phyloP scores from a whole-genome alignment of 2,113 vertebrate species.

The Eleginops maclovinus region DNA sequence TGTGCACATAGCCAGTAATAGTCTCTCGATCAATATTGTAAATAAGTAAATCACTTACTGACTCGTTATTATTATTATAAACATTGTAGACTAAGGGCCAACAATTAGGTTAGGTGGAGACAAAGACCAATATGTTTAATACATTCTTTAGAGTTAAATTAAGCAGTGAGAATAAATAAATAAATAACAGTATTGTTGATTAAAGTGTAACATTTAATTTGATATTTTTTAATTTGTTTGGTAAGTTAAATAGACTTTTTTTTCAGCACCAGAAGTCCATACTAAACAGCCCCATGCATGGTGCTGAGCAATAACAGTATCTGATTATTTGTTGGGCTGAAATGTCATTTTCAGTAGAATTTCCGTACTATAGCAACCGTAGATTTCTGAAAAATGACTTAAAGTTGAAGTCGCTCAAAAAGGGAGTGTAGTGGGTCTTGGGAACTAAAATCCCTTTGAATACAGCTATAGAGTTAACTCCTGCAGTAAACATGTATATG shows the following conservation, averaged over 20 bases:
- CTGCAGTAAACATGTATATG: not conserved
- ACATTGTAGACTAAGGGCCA: not conserved
- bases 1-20: conserved; percentile 8
- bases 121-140: not conserved
- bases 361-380: not conserved
- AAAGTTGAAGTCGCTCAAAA: not conserved
- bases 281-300: not conserved
- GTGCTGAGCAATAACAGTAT: not conserved
- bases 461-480: not conserved
- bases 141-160: not conserved
- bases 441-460: not conserved
- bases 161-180: not conserved
- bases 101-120: not conserved
- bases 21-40: conserved; percentile 3
- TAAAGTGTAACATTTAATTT: not conserved
- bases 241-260: not conserved
- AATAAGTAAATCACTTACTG: not conserved
- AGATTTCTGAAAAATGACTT: not conserved
- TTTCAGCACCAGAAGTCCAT: not conserved
- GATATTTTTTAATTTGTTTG: not conserved
- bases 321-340: not conserved
- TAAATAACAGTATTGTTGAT: not conserved
- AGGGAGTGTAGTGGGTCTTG: not conserved
- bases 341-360: not conserved
- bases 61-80: not conserved